phyloP scores from a whole-genome alignment of 1,140 invertebrate species.

The Neelides sp. region DNA sequence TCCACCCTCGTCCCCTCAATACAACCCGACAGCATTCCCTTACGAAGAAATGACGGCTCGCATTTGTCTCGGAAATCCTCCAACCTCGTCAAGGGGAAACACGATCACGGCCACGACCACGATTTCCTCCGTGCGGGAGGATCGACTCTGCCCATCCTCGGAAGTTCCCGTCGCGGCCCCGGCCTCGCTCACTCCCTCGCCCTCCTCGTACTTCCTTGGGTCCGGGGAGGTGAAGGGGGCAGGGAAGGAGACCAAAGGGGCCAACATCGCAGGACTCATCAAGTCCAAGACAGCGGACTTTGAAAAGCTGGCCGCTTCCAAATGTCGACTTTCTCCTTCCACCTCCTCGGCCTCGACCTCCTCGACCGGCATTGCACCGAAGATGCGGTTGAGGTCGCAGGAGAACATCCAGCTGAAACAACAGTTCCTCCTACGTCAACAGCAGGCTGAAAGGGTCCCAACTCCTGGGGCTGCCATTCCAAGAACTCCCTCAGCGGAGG shows the following conservation, averaged over 20 bases:
- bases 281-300: constrained; percentile 31
- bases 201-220: neutral
- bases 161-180: neutral
- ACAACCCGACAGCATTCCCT: constrained; percentile 22
- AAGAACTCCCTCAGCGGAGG: neutral
- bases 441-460: constrained; percentile 2
- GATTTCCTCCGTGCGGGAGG: constrained; percentile 2
- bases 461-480: neutral
- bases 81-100: neutral
- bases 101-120: neutral
- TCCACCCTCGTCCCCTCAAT: constrained; percentile 18
- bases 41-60: constrained; percentile 29
- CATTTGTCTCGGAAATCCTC: constrained; percentile 20
- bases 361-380: constrained; percentile 12
- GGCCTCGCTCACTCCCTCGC: neutral
- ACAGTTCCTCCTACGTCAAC: constrained; percentile 17
- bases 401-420: constrained; percentile 25
- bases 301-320: constrained; percentile 18
- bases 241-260: constrained; percentile 29
- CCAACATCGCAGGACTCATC: constrained; percentile 25
- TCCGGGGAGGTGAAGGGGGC: constrained; percentile 13
- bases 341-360: neutral
- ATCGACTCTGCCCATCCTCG: neutral
- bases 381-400: constrained; percentile 22
- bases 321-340: neutral